Evolutionary conservation across 92 coral and sea anemone species (phyloP).

Genomic region (Parazoanthus darwini): DNA sequence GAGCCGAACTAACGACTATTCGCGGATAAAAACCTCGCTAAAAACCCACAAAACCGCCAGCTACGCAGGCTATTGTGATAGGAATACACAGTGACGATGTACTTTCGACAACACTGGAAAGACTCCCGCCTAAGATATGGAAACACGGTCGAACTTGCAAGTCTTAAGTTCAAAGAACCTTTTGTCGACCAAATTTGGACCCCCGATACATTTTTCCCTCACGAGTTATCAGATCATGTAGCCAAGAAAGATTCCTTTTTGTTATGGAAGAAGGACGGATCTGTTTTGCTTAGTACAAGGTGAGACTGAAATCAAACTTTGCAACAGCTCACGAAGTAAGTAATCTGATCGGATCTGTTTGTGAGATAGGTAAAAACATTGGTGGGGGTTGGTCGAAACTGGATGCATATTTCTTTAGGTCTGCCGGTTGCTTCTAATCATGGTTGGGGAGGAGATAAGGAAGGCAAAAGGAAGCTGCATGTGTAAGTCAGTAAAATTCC

Average conservation of each 20-base stretch:
- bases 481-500: not conserved
- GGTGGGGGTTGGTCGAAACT: no score
- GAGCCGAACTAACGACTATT: no score
- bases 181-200: constrained; percentile 45
- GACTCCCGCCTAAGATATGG: constrained; percentile 42
- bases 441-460: no score
- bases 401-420: no score
- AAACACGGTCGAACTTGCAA: constrained; percentile 7
- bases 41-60: no score
- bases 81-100: constrained; percentile 52
- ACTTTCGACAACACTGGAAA: constrained; percentile 50
- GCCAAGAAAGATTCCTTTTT: constrained; percentile 42
- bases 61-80: no score
- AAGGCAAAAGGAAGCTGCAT: no score
- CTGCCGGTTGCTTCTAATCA: no score
- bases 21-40: no score
- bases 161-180: constrained; percentile 36
- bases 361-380: no score
- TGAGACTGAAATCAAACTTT: not conserved
- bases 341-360: no score
- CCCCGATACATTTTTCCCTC: constrained; percentile 51
- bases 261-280: constrained; percentile 32
- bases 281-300: constrained; percentile 45
- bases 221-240: constrained; percentile 41
- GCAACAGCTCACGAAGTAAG: no score